Evolutionary conservation across 2,888 invertebrate genomes (phyloP).

Genomic region (Aphodius granarius): DNA sequence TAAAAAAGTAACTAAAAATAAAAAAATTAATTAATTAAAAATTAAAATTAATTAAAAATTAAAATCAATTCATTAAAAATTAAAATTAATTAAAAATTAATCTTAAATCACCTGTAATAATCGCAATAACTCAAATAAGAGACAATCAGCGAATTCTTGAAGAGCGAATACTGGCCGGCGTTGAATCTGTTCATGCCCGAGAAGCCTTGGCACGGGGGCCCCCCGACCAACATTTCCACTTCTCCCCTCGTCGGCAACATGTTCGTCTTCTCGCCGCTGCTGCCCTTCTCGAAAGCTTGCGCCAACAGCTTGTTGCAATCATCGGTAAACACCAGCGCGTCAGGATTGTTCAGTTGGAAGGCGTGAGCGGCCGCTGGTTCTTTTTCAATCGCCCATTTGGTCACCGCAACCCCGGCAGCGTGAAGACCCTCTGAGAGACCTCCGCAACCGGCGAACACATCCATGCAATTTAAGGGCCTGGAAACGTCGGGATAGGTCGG

Average conservation of each 20-base stretch:
- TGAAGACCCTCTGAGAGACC: slow-evolving; percentile 77
- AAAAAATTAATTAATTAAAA: not conserved
- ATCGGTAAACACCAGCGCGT: slow-evolving; percentile 75
- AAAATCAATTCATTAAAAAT: not conserved
- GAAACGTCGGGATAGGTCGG: slow-evolving; percentile 34
- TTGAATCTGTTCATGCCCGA: slow-evolving; percentile 90
- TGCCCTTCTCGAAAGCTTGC: slow-evolving; percentile 61
- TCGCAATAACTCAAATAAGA: slow-evolving; percentile 84
- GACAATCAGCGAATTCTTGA: slow-evolving; percentile 83
- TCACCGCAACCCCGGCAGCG: slow-evolving; percentile 68
- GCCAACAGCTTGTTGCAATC: slow-evolving; percentile 77
- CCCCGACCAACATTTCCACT: slow-evolving; percentile 82
- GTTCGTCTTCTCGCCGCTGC: slow-evolving; percentile 28
- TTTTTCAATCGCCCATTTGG: slow-evolving; percentile 82
- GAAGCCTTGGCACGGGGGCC: slow-evolving; percentile 89
- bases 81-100: not conserved
- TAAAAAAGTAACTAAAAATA: not conserved
- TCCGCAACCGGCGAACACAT: slow-evolving; percentile 87
- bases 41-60: not conserved
- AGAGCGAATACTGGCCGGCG: slow-evolving; percentile 78
- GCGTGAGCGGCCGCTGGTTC: slow-evolving; percentile 78
- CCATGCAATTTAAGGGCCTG: slow-evolving; percentile 66
- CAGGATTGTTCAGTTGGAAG: slow-evolving; percentile 74
- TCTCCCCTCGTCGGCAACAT: slow-evolving; percentile 73
- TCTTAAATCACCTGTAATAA: slow-evolving; percentile 70